Evolutionary conservation across 2,888 invertebrate species (phyloP), one percentile per base, ranked within the genome.

Genomic region (Arrhopalites spinosus): DNA sequence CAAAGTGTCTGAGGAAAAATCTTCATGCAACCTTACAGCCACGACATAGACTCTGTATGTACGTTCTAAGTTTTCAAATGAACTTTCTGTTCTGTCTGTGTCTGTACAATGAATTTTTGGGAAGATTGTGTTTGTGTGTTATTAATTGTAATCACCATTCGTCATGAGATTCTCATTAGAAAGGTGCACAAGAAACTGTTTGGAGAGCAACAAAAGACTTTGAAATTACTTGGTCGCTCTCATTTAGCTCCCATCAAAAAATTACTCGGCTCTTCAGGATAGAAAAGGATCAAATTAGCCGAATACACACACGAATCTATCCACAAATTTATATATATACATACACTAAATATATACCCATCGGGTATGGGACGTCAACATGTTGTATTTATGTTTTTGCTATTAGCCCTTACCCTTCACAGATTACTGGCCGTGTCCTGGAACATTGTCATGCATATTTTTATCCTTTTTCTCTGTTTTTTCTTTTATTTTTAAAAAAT

Each of bases 141-240:
- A 80, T 78, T 80, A 80, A 80, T 80, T 80, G 80, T 77, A 78
- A 80, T 80, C 80, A 80, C 76, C 80, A 80, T 80, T 78, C 80
- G 78, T 80, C 80, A 78, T 80, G 73, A 74, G 73, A 76, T 36
- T 73, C 78, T 80, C 80, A 77, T 80, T 80, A 80, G 77, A 67
- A 36, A 74, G 72, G 69, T 67, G 73, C 71, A 71, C 61, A 43
- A 56, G 61, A 61, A 71, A 61, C 71, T 71, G 59, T 71, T 71
- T 71, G 43, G 59, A 71, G 71, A 61, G 71, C 71, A 71, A 71
- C 71, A 71, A 71, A 71, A 61, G 71, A 36, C 71, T 71, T 61
- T 71, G 5, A 71, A 71, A 71, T 61, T 71, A 71, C 71, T 71
- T 25, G 23, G 56, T 70, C 61, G 43, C 71, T 71, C 71, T 71